Conservation (phyloP, 2,797 vertebrate genomes). For the Corythornis leucogaster region DNA sequence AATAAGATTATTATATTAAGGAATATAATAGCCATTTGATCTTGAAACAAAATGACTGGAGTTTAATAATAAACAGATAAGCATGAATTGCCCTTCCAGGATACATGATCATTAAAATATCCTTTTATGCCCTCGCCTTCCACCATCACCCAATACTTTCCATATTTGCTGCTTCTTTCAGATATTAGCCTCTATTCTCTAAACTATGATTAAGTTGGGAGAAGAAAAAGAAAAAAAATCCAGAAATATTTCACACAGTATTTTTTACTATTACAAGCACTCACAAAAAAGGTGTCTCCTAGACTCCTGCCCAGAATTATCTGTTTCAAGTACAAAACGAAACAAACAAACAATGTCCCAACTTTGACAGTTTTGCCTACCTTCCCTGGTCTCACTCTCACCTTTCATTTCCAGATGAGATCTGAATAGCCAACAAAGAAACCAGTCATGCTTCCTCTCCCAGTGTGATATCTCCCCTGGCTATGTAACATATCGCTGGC, state of each 20-base stretch:
- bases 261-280: neutral
- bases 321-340: neutral
- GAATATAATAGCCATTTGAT: neutral
- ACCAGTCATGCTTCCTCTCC: neutral
- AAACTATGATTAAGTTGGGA: neutral
- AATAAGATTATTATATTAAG: neutral
- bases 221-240: neutral
- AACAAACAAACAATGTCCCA: neutral
- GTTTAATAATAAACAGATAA: neutral
- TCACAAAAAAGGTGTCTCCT: neutral
- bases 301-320: neutral
- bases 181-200: neutral
- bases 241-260: neutral
- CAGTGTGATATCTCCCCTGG: neutral
- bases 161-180: neutral
- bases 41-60: neutral
- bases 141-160: neutral
- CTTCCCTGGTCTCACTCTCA: neutral
- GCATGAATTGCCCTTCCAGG: too few relatives aligned
- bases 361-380: neutral
- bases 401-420: neutral
- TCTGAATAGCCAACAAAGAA: slow-evolving; percentile 20
- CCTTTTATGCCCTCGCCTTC: too few relatives aligned
- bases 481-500: neutral
- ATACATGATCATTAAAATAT: too few relatives aligned